Evolutionary conservation across 2,113 vertebrate genomes (phyloP).

Genomic region (Oncorhynchus tshawytscha): DNA sequence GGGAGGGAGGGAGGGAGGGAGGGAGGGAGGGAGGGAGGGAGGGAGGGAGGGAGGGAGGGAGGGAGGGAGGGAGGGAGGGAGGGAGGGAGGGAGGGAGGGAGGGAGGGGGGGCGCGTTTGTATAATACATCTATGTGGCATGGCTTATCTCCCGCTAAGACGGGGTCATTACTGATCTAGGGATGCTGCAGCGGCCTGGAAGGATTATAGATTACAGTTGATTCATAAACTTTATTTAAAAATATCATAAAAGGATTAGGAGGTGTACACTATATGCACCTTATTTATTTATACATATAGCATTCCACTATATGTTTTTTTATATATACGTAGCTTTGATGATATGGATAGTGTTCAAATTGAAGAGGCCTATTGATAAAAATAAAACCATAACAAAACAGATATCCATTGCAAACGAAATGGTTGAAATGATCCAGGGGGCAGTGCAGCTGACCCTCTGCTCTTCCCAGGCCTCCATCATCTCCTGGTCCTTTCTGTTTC

Average conservation of each 20-base stretch:
- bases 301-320: background rate
- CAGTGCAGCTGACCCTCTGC: too few relatives aligned
- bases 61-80: background rate
- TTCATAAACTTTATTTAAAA: slow-evolving; percentile 29
- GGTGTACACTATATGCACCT: slow-evolving; percentile 14
- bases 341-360: background rate
- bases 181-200: slow-evolving; percentile 1
- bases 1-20: background rate
- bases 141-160: slow-evolving; percentile 30
- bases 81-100: background rate
- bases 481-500: background rate
- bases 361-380: background rate
- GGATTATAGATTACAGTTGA: slow-evolving; percentile 41
- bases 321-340: background rate
- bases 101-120: slow-evolving; percentile 10
- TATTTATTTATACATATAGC: background rate
- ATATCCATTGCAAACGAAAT: background rate
- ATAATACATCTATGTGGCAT: slow-evolving; percentile 28
- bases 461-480: too few relatives aligned
- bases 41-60: background rate
- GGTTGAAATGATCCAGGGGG: too few relatives aligned
- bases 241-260: slow-evolving; percentile 36
- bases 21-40: background rate
- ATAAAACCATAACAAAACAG: background rate
- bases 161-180: slow-evolving; percentile 16